These are phyloP conservation scores for Scaptomyza montana DNA, from an alignment of 1,140 invertebrate species.

Conservation along the genomic window DNA sequence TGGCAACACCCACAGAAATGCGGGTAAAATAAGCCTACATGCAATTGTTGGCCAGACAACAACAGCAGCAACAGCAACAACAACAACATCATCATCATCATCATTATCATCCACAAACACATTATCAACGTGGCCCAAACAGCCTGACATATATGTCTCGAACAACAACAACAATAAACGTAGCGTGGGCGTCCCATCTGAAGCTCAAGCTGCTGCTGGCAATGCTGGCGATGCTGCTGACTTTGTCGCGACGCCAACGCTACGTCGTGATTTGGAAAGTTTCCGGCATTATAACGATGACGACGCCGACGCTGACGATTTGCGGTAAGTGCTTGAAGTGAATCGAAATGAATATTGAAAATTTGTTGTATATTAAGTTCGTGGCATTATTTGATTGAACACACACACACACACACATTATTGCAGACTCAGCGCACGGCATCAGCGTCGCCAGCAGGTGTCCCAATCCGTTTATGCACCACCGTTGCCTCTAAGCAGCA, in stretches of 20 bases:
- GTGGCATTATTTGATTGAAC: constrained; percentile 53
- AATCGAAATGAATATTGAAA: constrained; percentile 26
- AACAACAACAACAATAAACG: constrained; percentile 32
- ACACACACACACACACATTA: constrained; percentile 22
- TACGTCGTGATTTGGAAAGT: constrained; percentile 83
- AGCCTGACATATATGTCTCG: constrained; percentile 79
- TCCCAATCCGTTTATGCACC: constrained; percentile 73
- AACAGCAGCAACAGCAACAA: constrained; percentile 52
- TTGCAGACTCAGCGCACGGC: constrained; percentile 71
- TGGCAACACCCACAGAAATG: constrained; percentile 78
- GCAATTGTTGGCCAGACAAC: constrained; percentile 79
- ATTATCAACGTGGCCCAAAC: constrained; percentile 66
- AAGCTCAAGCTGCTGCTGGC: constrained; percentile 33
- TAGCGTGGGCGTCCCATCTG: constrained; percentile 62
- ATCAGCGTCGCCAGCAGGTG: constrained; percentile 78
- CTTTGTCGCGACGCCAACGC: constrained; percentile 70
- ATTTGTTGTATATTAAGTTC: constrained; percentile 23
- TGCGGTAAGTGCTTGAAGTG: constrained; percentile 69
- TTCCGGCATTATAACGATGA: constrained; percentile 81
- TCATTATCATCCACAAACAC: constrained; percentile 31
- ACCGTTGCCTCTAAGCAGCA: constrained; percentile 32
- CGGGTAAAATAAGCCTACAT: constrained; percentile 83
- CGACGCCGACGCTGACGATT: constrained; percentile 61
- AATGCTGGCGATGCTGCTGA: constrained; percentile 28
- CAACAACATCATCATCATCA: constrained; percentile 51